Evolutionary conservation across 2,888 invertebrate species (phyloP), one percentile per base, ranked within the genome.

Genomic region (Chaitophorus viminalis): DNA sequence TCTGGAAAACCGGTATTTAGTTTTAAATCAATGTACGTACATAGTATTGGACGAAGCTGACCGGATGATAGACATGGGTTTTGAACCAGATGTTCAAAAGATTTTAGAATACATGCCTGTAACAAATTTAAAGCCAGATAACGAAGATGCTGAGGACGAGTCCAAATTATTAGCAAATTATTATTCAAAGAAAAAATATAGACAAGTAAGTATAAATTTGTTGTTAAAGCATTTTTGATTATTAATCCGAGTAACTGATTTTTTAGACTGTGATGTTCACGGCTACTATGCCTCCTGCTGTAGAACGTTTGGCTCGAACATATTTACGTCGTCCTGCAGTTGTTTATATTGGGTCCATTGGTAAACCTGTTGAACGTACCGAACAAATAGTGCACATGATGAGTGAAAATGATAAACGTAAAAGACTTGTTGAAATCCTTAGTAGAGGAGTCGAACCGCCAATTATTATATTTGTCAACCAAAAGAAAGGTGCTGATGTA

Each of bases 51-150:
- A 97, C 91, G 97, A 98, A 93, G 99, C 99, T 60, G 99, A 99
- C 93, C 95, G 99, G 91, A 99, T 99, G 99, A 98, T 99, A 92
- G 99, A 99, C 93, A 99, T 99, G 97, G 99, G 99, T 91, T 99
- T 99, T 91, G 99, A 99, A 92, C 97, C 98, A 74, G 97, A 97
- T 91, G 99, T 99, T 0, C 98, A 99, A 91, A 98, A 97, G 91
- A 99, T 99, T 92, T 93, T 99, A 60, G 98, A 98, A 91, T 98
- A 95, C 91, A 97, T 99, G 96, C 99, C 99, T 0, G 99, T 99
- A 0, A 95, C 98, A 0, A 99, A 99, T 92, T 93, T 98, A 89
- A 99, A 99, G 92, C 99, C 99, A 0, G 99, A 99, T 91, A 95
- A 96, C 0, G 99, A 99, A 90, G 99, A 99, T 90, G 99, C 99